phyloP scores from a whole-genome alignment of 2,113 vertebrate species.

The Charina bottae region DNA sequence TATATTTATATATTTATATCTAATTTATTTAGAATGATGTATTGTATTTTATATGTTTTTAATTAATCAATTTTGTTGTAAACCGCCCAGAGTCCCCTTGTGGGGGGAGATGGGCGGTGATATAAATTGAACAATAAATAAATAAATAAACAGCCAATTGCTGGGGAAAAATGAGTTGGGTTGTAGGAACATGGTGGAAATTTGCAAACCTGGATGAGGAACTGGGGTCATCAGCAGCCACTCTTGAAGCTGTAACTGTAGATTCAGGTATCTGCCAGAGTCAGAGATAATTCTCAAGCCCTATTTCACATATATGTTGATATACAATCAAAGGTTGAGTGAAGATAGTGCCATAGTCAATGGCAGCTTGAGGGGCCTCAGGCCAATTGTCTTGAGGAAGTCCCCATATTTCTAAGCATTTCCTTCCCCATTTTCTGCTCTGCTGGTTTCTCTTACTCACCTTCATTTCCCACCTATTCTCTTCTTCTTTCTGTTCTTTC shows the following conservation, averaged over 20 bases:
- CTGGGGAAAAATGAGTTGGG: background rate
- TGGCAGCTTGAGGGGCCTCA: background rate
- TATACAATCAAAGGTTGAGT: background rate
- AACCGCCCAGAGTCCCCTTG: no score
- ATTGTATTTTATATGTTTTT: no score
- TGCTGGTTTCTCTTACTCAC: background rate
- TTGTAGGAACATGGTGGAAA: background rate
- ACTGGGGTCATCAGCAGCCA: background rate
- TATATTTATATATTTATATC: no score
- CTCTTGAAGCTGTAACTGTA: background rate
- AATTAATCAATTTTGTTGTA: no score
- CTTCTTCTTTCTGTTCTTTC: no score
- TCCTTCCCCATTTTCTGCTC: background rate
- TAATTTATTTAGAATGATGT: no score
- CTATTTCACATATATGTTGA: background rate
- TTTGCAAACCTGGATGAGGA: background rate
- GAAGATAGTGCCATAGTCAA: background rate
- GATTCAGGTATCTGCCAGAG: background rate
- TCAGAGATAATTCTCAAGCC: background rate
- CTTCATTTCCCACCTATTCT: background rate
- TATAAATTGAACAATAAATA: no score
- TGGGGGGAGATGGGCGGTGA: no score
- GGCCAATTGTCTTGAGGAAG: no score
- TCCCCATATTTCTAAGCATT: no score
- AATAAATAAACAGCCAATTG: no score